phyloP scores from a whole-genome alignment of 1,140 invertebrate species.

The Gryon sp. region DNA sequence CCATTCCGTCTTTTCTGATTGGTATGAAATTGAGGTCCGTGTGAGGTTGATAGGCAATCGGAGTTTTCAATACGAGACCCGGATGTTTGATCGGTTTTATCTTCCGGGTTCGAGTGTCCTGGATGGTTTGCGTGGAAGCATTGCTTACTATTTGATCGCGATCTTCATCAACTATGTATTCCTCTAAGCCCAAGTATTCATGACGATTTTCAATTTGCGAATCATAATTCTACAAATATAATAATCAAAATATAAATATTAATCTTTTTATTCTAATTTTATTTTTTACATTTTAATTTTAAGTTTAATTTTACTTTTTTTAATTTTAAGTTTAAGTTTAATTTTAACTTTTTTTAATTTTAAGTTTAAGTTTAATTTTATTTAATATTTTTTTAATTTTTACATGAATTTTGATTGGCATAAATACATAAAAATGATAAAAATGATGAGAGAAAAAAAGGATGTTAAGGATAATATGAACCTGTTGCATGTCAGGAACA shows the following conservation, averaged over 20 bases:
- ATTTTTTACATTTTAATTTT: no score
- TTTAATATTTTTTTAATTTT: no score
- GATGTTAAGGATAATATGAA: constrained; percentile 31
- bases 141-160: constrained; percentile 80
- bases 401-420: no score
- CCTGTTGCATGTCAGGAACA: constrained; percentile 74
- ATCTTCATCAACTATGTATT: constrained; percentile 77
- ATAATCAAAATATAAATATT: background rate
- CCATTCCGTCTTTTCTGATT: constrained; percentile 90
- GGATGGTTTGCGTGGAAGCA: constrained; percentile 81
- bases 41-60: constrained; percentile 89
- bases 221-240: constrained; percentile 70
- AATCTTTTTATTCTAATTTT: background rate
- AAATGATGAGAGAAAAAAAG: no score
- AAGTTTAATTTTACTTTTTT: no score
- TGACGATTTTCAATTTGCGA: constrained; percentile 70
- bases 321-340: no score
- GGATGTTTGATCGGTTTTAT: constrained; percentile 88
- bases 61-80: constrained; percentile 87
- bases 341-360: no score
- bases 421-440: no score
- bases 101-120: constrained; percentile 81
- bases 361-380: no score
- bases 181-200: constrained; percentile 76
- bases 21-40: constrained; percentile 89